Conservation (phyloP, 2,113 vertebrate genomes). For the Mirounga angustirostris region DNA sequence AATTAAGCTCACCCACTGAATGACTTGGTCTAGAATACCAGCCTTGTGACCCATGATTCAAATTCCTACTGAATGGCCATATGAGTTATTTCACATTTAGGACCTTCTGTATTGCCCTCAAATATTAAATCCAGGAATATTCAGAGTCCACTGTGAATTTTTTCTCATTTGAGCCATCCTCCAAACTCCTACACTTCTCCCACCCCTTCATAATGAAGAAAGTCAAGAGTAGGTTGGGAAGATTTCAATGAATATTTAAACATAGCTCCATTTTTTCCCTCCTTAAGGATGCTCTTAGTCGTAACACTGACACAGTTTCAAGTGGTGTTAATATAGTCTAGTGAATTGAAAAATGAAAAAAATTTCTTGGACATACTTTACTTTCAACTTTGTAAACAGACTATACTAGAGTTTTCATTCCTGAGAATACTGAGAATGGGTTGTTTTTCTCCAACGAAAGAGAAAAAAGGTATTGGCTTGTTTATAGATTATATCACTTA, state of each 20-base stretch:
- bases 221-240: slow-evolving; percentile 6
- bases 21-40: not conserved
- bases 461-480: slow-evolving; percentile 38
- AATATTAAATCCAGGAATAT: slow-evolving; percentile 11
- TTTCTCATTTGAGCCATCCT: not conserved
- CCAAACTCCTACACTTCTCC: not conserved
- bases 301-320: not conserved
- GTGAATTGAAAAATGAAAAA: not conserved
- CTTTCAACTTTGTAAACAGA: slow-evolving; percentile 37
- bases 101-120: not conserved
- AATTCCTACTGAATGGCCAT: not conserved
- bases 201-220: not conserved
- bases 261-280: not conserved
- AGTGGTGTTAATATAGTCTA: slow-evolving; percentile 29
- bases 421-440: not conserved
- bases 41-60: not conserved
- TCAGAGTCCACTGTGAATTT: not conserved
- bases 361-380: not conserved
- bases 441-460: not conserved
- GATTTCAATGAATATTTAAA: not conserved
- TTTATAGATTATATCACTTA: slow-evolving; percentile 3
- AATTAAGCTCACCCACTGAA: not conserved
- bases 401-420: not conserved
- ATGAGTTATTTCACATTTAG: not conserved
- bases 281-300: not conserved